phyloP scores from a whole-genome alignment of 2,113 vertebrate species.

The Pluvianellus socialis region DNA sequence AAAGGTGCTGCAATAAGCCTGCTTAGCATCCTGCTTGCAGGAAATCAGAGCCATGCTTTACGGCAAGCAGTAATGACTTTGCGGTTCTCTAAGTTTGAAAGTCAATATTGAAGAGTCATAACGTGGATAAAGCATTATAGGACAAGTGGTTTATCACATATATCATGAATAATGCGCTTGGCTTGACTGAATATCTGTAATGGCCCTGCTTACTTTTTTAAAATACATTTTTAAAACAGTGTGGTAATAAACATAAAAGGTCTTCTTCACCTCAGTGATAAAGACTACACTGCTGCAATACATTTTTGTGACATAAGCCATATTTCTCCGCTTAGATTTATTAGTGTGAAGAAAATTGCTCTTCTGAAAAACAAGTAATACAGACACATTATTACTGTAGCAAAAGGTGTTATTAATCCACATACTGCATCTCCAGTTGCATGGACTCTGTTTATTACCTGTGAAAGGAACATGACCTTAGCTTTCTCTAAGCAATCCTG shows the following conservation, averaged over 20 bases:
- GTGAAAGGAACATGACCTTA: background rate
- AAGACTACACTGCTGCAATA: background rate
- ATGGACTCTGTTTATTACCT: background rate
- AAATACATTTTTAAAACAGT: background rate
- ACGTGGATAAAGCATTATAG: background rate
- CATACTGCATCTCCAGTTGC: background rate
- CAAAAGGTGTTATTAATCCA: constrained; percentile 38
- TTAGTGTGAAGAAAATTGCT: constrained; percentile 40
- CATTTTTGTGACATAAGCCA: constrained; percentile 3
- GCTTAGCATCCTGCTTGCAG: background rate
- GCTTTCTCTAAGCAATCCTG: background rate
- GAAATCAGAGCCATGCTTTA: background rate
- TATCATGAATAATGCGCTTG: constrained; percentile 16
- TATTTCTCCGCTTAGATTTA: constrained; percentile 64
- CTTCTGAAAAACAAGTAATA: constrained; percentile 42
- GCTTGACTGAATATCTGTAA: background rate
- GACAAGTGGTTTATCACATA: background rate
- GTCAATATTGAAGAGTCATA: background rate
- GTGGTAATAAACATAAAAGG: constrained; percentile 33
- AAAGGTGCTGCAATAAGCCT: background rate
- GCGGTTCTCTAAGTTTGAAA: background rate
- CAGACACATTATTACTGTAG: constrained; percentile 20
- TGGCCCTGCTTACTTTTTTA: background rate
- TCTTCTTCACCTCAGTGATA: background rate
- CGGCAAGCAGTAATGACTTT: background rate